Evolutionary conservation across 2,888 invertebrate genomes (phyloP).

Genomic region (Coremacera marginata): DNA sequence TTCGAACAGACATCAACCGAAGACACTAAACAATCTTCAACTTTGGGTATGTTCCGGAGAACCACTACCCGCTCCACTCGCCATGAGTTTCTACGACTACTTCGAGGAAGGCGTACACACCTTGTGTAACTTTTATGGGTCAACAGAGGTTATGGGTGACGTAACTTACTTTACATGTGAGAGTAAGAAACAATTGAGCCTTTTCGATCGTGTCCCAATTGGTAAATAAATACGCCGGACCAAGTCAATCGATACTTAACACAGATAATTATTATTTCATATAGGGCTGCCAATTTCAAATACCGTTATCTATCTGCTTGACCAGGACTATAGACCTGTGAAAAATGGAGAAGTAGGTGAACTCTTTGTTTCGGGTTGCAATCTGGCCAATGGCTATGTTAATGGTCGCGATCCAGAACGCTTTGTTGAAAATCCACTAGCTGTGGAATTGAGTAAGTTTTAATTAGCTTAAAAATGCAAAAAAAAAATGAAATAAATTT

Average conservation of each 20-base stretch:
- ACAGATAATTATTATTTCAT: slow-evolving; percentile 33
- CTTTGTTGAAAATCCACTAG: slow-evolving; percentile 82
- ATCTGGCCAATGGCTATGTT: slow-evolving; percentile 85
- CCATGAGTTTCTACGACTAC: slow-evolving; percentile 81
- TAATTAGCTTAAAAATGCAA: not conserved
- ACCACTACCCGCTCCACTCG: slow-evolving; percentile 78
- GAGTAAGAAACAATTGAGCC: slow-evolving; percentile 73
- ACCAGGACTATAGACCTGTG: slow-evolving; percentile 79
- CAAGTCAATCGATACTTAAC: not conserved
- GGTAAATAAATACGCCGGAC: slow-evolving; percentile 71
- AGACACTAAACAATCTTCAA: slow-evolving; percentile 74
- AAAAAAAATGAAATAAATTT: not conserved
- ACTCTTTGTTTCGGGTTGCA: slow-evolving; percentile 83
- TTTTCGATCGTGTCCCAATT: slow-evolving; percentile 82
- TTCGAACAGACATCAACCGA: slow-evolving; percentile 49
- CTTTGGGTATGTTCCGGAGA: slow-evolving; percentile 93
- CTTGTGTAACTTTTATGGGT: slow-evolving; percentile 90
- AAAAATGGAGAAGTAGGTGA: slow-evolving; percentile 83
- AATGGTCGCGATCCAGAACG: slow-evolving; percentile 80
- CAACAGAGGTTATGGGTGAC: slow-evolving; percentile 93
- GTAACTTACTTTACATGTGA: slow-evolving; percentile 83
- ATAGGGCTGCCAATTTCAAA: slow-evolving; percentile 83
- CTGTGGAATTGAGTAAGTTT: slow-evolving; percentile 73
- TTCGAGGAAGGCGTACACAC: slow-evolving; percentile 77
- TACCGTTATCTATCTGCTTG: slow-evolving; percentile 83